phyloP scores from a whole-genome alignment of 2,797 vertebrate species.

The Phoxinus dragarum region DNA sequence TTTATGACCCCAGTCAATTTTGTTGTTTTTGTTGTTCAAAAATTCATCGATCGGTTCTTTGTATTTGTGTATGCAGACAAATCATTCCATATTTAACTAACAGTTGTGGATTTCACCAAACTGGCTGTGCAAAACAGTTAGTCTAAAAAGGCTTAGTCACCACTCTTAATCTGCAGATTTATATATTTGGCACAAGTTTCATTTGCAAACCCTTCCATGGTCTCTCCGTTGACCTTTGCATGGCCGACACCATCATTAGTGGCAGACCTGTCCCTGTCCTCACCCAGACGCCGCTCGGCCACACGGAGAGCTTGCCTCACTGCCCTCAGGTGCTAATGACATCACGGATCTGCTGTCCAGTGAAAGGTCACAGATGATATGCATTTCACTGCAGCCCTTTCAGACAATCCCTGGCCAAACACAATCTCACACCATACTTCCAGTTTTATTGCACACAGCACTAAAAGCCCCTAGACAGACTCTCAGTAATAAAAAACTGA shows the following conservation, averaged over 20 bases:
- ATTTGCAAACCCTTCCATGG: conserved; percentile 24
- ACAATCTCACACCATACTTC: conserved; percentile 42
- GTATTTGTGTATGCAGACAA: background rate
- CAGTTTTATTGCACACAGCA: conserved; percentile 1
- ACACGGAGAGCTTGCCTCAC: conserved; percentile 14
- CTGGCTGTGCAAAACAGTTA: background rate
- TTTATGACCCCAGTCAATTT: background rate
- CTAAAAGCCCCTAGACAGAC: conserved; percentile 3
- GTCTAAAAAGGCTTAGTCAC: background rate
- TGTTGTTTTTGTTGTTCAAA: background rate
- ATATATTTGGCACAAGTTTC: conserved; percentile 28
- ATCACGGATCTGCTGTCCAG: conserved; percentile 59
- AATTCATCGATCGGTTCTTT: background rate
- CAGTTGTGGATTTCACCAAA: background rate
- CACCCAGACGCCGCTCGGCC: background rate
- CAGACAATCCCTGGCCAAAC: conserved; percentile 62
- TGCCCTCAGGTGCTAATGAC: conserved; percentile 63
- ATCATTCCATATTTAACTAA: background rate
- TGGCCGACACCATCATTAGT: conserved; percentile 39
- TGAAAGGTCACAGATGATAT: conserved; percentile 66
- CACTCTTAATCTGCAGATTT: background rate
- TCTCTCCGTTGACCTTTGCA: conserved; percentile 51
- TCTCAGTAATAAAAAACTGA: conserved; percentile 21
- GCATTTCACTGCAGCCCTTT: conserved; percentile 60
- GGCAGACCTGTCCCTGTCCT: conserved; percentile 26